These are phyloP conservation scores for Vulpes lagopus DNA, from an alignment of 2,113 vertebrate species.

Conservation along the genomic window DNA sequence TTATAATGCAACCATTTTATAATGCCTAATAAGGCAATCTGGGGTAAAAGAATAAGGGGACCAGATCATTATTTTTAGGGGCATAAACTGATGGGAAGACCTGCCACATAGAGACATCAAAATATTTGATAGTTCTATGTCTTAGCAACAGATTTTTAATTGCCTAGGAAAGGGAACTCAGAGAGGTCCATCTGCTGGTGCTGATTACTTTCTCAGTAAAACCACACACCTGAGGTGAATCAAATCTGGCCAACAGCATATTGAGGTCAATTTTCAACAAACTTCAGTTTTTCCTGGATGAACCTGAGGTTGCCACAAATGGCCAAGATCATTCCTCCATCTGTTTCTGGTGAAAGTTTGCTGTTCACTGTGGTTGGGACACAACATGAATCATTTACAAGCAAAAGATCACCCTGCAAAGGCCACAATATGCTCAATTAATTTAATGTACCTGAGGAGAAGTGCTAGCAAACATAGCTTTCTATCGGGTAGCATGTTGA, in stretches of 20 bases:
- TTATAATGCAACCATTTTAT: not conserved
- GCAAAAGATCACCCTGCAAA: slow-evolving; percentile 72
- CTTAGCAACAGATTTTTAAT: slow-evolving; percentile 51
- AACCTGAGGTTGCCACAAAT: slow-evolving; percentile 64
- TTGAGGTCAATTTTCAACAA: slow-evolving; percentile 72
- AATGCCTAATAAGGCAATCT: not conserved
- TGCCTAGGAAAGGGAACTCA: not conserved
- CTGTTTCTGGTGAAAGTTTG: slow-evolving; percentile 76
- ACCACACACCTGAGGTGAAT: not conserved
- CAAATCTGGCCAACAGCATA: slow-evolving; percentile 75
- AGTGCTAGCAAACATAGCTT: slow-evolving; percentile 56
- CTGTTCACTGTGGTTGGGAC: slow-evolving; percentile 64
- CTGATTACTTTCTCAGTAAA: slow-evolving; percentile 48
- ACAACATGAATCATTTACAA: slow-evolving; percentile 75
- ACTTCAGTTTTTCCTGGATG: slow-evolving; percentile 64
- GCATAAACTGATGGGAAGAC: not conserved
- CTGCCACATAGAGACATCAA: slow-evolving; percentile 67
- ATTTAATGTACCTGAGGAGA: slow-evolving; percentile 80
- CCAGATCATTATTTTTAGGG: not conserved
- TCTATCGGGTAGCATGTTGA: slow-evolving; percentile 10
- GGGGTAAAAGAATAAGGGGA: accelerated
- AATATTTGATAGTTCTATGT: slow-evolving; percentile 41
- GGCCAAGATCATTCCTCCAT: slow-evolving; percentile 71
- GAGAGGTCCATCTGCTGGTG: slow-evolving; percentile 77
- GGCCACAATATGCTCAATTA: slow-evolving; percentile 65